Evolutionary conservation across 2,113 vertebrate genomes (phyloP), one percentile per base, ranked within the genome.

Genomic region (Leuciscus idus): DNA sequence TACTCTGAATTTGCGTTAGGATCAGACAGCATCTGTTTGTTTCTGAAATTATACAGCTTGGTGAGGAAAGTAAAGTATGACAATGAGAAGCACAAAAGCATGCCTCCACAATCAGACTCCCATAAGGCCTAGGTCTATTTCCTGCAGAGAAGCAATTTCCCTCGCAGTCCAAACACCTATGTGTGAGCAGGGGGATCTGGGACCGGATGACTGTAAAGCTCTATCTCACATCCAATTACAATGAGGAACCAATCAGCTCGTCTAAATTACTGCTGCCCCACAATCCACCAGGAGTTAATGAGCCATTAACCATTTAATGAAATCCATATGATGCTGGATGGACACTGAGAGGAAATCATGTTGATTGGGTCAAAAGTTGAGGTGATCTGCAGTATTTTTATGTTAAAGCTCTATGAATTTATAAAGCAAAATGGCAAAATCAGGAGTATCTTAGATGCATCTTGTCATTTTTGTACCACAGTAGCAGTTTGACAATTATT

Each of bases 281-380:
- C 62, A n/a, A 83, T 83, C 64, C 73, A 82, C 23, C 55, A 89
- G 85, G 64, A 90, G 85, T 87, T 88, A 90, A 88, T 83, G 68
- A 88, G 48, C 75, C 85, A 88, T 88, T 88, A 88, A 81, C 83
- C 78, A 84, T 84, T 88, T 90, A 90, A 90, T 87, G 59, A 88
- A 83, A 81, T 61, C 79, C 73, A 85, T 83, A 83, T 59, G 48
- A 73, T 73, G 50, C 52, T 4, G 33, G 68, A 80, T 57, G 82
- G 66, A 68, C 26, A 79, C 46, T 23, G 57, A 36, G 74, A 50
- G 55, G 78, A 85, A 77, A 74, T 70, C 55, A 30, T 6, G 9
- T 19, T 75, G 79, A 84, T 30, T 55, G 46, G 82, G 85, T 83
- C 66, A 74, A 82, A 82, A 85, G 64, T 90, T 74, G 23, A 82